phyloP scores from a whole-genome alignment of 2,888 invertebrate species.

The Dendrolimus pini region DNA sequence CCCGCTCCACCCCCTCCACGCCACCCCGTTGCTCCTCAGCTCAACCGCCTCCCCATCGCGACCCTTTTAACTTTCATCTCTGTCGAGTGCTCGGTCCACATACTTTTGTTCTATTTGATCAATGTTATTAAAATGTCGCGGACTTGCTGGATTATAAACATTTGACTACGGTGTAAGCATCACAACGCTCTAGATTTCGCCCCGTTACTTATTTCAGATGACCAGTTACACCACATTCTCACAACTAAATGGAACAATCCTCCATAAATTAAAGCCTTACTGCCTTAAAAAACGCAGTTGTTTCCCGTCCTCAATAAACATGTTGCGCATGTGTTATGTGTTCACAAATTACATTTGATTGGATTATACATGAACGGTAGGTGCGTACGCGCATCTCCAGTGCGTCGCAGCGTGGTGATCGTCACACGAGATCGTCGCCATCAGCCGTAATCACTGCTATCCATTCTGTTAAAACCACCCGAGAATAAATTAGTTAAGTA shows the following conservation, averaged over 20 bases:
- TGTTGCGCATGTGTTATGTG: conserved; percentile 1
- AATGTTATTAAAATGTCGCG: conserved; percentile 77
- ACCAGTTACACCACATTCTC: no score
- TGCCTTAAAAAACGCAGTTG: no score
- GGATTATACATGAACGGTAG: conserved; percentile 18
- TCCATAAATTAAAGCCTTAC: no score
- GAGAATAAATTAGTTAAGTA: conserved; percentile 78
- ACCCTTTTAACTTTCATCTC: conserved; percentile 78
- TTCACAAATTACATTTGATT: conserved; percentile 38
- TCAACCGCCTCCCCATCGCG: conserved; percentile 34
- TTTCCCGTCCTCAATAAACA: no score
- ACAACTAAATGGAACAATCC: no score
- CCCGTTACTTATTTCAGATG: no score
- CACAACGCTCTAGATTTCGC: no score
- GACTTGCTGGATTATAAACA: conserved; percentile 66
- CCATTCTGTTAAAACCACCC: conserved; percentile 78
- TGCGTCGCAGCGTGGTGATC: conserved; percentile 24
- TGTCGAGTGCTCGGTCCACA: conserved; percentile 76
- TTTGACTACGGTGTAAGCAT: conserved; percentile 58
- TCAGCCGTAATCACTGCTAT: conserved; percentile 74
- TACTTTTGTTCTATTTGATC: conserved; percentile 78
- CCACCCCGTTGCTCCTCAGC: conserved; percentile 16
- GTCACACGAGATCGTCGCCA: conserved; percentile 56
- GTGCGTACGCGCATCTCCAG: conserved; percentile 24
- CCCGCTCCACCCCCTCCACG: conserved; percentile 52